These are phyloP conservation scores for Epinephelus cyanopodus DNA, from an alignment of 2,113 vertebrate genomes.

Conservation along the genomic window DNA sequence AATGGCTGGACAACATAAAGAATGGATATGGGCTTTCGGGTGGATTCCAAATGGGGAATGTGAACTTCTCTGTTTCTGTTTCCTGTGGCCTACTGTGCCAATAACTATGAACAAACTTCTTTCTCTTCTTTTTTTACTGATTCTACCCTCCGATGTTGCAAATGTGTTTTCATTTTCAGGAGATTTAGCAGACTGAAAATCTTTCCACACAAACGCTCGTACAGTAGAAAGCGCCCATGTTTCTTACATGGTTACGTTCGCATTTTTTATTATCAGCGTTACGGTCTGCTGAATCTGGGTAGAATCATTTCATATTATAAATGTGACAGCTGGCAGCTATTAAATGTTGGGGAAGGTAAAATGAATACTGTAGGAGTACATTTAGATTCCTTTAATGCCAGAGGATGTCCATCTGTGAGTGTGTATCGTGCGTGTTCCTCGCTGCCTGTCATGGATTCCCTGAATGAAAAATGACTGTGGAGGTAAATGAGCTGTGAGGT, in stretches of 20 bases:
- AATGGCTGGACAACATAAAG: slow-evolving; percentile 66
- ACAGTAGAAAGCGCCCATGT: not conserved
- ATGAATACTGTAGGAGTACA: slow-evolving; percentile 20
- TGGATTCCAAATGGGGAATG: slow-evolving; percentile 67
- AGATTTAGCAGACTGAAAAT: slow-evolving; percentile 52
- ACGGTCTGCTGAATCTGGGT: not conserved
- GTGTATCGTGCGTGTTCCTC: slow-evolving; percentile 46
- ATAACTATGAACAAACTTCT: slow-evolving; percentile 60
- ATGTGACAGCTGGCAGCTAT: slow-evolving; percentile 48
- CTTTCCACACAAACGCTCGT: slow-evolving; percentile 30
- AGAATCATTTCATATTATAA: slow-evolving; percentile 26
- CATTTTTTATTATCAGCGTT: slow-evolving; percentile 21
- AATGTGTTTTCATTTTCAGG: slow-evolving; percentile 67
- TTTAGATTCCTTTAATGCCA: slow-evolving; percentile 30
- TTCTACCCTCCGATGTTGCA: slow-evolving; percentile 25
- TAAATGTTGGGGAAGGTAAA: slow-evolving; percentile 21
- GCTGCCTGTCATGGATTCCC: slow-evolving; percentile 55
- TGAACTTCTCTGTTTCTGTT: slow-evolving; percentile 64
- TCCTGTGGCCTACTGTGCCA: slow-evolving; percentile 60
- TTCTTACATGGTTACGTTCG: not conserved
- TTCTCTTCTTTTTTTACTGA: slow-evolving; percentile 1
- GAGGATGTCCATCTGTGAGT: slow-evolving; percentile 45
- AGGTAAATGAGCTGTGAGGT: slow-evolving; percentile 78
- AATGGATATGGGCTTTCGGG: slow-evolving; percentile 63
- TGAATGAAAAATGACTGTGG: slow-evolving; percentile 65